These are phyloP conservation scores for Luscinia luscinia DNA, from an alignment of 2,797 vertebrate genomes.

Conservation along the genomic window DNA sequence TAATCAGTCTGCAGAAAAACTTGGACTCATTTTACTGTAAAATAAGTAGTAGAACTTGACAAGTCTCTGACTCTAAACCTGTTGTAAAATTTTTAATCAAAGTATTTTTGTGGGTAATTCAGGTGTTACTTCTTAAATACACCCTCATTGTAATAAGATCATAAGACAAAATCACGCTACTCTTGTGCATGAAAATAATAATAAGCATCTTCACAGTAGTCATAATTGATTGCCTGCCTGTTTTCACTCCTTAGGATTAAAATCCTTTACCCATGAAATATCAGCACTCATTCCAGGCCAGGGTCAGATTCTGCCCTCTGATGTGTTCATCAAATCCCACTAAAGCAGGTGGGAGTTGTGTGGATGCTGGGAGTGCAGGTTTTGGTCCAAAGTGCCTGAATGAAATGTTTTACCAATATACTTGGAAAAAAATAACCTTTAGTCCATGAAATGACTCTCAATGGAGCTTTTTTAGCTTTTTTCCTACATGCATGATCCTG, in stretches of 20 bases:
- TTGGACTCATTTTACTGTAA: not conserved
- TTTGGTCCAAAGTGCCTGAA: not conserved
- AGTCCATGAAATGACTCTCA: not conserved
- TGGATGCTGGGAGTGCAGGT: not conserved
- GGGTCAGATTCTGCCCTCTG: slow-evolving; percentile 42
- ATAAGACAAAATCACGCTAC: not conserved
- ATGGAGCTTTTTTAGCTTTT: not conserved
- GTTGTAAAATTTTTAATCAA: not conserved
- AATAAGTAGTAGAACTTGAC: not conserved
- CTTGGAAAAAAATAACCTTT: not conserved
- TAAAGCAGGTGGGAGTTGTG: slow-evolving; percentile 16
- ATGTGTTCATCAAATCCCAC: slow-evolving; percentile 29
- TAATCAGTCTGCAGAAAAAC: not conserved
- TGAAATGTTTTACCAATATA: not conserved
- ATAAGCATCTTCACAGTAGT: slow-evolving; percentile 40
- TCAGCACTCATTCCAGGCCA: slow-evolving; percentile 47
- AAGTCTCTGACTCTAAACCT: not conserved
- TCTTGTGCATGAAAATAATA: slow-evolving; percentile 53
- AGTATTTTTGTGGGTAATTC: slow-evolving; percentile 8
- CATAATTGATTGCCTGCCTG: slow-evolving; percentile 57
- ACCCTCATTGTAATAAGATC: not conserved
- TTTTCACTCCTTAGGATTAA: slow-evolving; percentile 35
- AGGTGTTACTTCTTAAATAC: not conserved
- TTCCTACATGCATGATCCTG: slow-evolving; percentile 27
- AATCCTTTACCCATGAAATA: slow-evolving; percentile 8